Conservation (phyloP, 2,797 vertebrate species). For the Phaenicophaeus curvirostris region DNA sequence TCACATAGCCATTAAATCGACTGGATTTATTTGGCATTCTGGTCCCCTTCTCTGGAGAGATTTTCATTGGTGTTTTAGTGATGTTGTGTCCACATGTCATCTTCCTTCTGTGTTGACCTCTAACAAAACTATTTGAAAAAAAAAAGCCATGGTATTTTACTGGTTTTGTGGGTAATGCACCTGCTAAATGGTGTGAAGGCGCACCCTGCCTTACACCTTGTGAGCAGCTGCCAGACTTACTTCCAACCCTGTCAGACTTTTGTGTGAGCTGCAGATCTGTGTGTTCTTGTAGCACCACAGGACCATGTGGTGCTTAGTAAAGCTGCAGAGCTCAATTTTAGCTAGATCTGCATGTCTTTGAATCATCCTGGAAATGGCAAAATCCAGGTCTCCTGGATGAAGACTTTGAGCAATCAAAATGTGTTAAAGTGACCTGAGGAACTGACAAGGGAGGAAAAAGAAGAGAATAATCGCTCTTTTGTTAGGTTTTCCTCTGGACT, state of each 20-base stretch:
- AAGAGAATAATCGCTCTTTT: background rate
- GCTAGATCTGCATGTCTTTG: background rate
- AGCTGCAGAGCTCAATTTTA: background rate
- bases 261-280: background rate
- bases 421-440: background rate
- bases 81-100: fast-evolving
- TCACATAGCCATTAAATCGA: background rate
- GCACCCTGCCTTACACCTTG: background rate
- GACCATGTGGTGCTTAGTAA: background rate
- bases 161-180: background rate
- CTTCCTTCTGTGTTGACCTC: background rate
- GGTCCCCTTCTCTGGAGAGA: background rate
- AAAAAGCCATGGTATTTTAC: background rate
- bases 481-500: background rate
- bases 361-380: fast-evolving
- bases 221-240: background rate
- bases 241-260: background rate
- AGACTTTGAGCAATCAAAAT: background rate
- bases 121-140: background rate
- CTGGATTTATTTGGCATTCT: background rate
- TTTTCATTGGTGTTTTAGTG: background rate
- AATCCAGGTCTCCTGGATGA: background rate
- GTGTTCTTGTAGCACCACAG: too few species aligned
- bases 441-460: background rate
- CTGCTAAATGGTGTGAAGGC: background rate